These are phyloP conservation scores for Drosophila grimshawi DNA, from an alignment of 1,140 invertebrate genomes.

Conservation along the genomic window DNA sequence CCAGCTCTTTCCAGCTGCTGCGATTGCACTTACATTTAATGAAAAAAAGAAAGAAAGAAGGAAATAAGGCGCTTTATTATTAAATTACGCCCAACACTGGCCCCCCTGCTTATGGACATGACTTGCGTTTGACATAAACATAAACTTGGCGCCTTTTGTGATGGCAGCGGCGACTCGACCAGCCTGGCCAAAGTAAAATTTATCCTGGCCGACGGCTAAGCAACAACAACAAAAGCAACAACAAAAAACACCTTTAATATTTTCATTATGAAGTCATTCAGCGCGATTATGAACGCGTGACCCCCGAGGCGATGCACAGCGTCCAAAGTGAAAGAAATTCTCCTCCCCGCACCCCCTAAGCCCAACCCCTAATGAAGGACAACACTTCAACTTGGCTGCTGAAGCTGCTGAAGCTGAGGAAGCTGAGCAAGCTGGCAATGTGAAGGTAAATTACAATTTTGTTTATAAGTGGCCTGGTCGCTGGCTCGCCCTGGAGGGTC, in stretches of 20 bases:
- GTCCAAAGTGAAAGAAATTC: conserved; percentile 33
- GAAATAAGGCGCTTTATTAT: conserved; percentile 67
- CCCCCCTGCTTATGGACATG: conserved; percentile 15
- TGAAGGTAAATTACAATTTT: conserved; percentile 78
- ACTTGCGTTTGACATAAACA: conserved; percentile 74
- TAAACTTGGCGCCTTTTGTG: conserved; percentile 81
- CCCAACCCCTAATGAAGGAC: conserved; percentile 54
- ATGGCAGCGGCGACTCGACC: conserved; percentile 22
- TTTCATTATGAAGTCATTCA: conserved; percentile 83
- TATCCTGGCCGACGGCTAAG: conserved; percentile 68
- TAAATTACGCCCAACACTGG: conserved; percentile 59
- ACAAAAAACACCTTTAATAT: conserved; percentile 82
- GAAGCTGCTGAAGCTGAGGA: conserved; percentile 28
- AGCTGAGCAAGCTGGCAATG: conserved; percentile 18
- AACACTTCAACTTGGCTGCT: conserved; percentile 42
- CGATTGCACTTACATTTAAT: conserved; percentile 69
- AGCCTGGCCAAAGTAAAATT: conserved; percentile 51
- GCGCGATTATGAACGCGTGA: conserved; percentile 81
- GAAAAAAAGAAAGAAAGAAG: conserved; percentile 72
- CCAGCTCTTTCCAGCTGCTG: conserved; percentile 28
- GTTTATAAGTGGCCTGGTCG: conserved; percentile 68
- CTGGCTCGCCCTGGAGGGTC: conserved; percentile 47
- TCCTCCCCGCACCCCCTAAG: conserved; percentile 29
- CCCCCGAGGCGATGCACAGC: conserved; percentile 74
- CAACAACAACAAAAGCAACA: conserved; percentile 29